A percentile compares a stretch with the other conserved stretches of the same genome.
Evolutionary conservation across 2,888 invertebrate species (phyloP).

Genomic region (Spodoptera exigua): DNA sequence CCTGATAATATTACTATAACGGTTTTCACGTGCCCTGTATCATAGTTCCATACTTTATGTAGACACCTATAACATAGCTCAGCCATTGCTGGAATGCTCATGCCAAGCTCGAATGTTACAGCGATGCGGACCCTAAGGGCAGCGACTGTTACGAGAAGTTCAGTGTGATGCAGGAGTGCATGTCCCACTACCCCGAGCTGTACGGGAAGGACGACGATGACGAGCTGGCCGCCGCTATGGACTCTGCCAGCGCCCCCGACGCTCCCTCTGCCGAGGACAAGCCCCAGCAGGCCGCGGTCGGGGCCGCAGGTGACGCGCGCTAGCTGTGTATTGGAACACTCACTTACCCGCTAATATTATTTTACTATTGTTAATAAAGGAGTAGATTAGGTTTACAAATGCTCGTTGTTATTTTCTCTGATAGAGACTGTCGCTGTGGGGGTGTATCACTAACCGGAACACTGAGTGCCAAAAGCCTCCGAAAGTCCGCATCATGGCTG

Average conservation of each 20-base stretch:
- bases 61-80: background rate
- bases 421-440: no score
- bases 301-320: slow-evolving; percentile 11
- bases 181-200: slow-evolving; percentile 95
- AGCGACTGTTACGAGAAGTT: slow-evolving; percentile 97
- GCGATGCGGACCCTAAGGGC: slow-evolving; percentile 96
- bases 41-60: no score
- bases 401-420: no score
- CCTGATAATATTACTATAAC: no score
- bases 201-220: slow-evolving; percentile 92
- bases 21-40: no score
- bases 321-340: background rate
- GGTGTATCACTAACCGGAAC: no score
- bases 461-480: no score
- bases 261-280: slow-evolving; percentile 51
- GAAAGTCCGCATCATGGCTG: no score
- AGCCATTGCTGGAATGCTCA: background rate
- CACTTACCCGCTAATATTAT: no score
- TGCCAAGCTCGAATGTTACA: slow-evolving; percentile 74
- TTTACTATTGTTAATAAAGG: no score
- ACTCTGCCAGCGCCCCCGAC: slow-evolving; percentile 78
- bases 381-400: no score
- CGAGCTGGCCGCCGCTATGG: slow-evolving; percentile 73
- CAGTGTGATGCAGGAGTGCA: slow-evolving; percentile 96
- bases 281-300: background rate